Conservation (phyloP, 2,888 invertebrate genomes). For the Noctua janthina region DNA sequence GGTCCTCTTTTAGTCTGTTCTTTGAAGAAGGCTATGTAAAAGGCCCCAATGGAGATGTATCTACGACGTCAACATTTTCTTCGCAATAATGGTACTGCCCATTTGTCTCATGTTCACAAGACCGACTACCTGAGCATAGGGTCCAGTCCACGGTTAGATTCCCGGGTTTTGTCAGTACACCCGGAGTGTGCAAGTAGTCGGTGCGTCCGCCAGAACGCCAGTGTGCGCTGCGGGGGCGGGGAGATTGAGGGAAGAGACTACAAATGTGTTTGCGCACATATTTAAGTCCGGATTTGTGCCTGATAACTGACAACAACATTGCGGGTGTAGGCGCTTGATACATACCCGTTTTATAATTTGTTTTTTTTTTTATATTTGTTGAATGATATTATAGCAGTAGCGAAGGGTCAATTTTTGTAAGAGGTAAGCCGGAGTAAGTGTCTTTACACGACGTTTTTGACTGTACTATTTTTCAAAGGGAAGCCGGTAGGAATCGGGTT, state of each 20-base stretch:
- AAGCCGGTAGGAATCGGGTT: too few species aligned
- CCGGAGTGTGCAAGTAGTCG: neutral
- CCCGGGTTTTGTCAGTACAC: neutral
- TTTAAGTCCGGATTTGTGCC: neutral
- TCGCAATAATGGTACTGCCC: neutral
- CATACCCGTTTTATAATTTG: neutral
- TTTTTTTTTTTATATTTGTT: too few species aligned
- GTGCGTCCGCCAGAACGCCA: too few species aligned
- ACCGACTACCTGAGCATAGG: neutral
- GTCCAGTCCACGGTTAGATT: neutral
- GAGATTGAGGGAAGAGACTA: neutral
- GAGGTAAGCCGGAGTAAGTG: too few species aligned
- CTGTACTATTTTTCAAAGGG: too few species aligned
- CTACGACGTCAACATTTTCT: neutral
- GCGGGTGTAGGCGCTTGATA: neutral
- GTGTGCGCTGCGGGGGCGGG: too few species aligned
- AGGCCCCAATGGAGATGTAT: neutral
- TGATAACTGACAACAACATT: neutral
- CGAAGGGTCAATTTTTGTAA: too few species aligned
- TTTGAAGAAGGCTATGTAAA: neutral
- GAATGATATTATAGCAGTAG: too few species aligned
- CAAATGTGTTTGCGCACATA: neutral
- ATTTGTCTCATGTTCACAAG: neutral
- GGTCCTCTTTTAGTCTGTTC: neutral
- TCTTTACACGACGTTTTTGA: too few species aligned